Percentiles rank a stretch among this genome's conserved stretches.
Evolutionary conservation across 2,113 vertebrate species (phyloP).

Genomic region (Formicarius rufipectus): DNA sequence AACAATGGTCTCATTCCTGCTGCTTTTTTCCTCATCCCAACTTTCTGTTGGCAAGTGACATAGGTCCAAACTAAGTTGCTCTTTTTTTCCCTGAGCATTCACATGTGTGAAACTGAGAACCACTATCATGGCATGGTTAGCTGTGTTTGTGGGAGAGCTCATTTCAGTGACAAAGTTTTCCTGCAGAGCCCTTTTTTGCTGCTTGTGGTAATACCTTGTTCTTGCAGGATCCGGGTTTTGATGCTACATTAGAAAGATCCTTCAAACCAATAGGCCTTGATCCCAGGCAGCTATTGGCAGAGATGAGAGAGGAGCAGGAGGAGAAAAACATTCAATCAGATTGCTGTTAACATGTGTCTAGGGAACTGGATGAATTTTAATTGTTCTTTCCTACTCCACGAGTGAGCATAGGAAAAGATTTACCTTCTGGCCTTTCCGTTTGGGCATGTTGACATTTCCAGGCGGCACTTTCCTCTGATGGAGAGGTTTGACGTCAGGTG

Average conservation of each 20-base stretch:
- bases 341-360: neutral
- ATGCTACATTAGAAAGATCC: neutral
- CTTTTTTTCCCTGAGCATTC: neutral
- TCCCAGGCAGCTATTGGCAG: neutral
- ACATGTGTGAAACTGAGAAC: neutral
- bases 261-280: neutral
- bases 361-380: constrained; percentile 7
- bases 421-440: constrained; percentile 50
- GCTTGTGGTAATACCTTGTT: neutral
- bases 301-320: neutral
- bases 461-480: constrained; percentile 55
- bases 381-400: constrained; percentile 19
- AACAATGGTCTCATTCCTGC: neutral
- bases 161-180: neutral
- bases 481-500: constrained; percentile 61
- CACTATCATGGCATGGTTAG: neutral
- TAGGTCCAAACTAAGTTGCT: neutral
- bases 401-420: constrained; percentile 23
- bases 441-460: constrained; percentile 64
- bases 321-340: neutral
- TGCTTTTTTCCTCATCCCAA: neutral
- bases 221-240: neutral
- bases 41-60: neutral
- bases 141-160: neutral
- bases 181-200: neutral